Conservation (phyloP, 2,113 vertebrate species). For the Corythaeola cristata region DNA sequence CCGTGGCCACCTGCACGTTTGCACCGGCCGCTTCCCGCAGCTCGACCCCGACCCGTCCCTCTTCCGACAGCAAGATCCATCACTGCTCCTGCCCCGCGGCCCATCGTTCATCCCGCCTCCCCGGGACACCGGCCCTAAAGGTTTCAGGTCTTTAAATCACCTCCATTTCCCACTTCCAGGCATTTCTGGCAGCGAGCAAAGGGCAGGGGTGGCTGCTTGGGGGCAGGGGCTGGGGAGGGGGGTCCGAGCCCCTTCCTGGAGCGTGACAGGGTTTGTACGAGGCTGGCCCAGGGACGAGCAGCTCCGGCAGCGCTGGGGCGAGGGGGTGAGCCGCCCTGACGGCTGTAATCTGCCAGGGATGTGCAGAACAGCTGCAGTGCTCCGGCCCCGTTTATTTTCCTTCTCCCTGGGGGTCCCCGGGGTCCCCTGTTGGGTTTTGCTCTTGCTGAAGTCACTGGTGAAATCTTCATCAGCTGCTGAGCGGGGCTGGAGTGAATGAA, state of each 20-base stretch:
- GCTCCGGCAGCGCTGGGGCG: not conserved
- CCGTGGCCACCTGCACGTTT: not conserved
- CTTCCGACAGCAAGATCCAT: constrained; percentile 27
- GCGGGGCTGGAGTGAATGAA: fast-evolving
- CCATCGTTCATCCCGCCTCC: constrained; percentile 2
- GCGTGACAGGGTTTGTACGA: not conserved
- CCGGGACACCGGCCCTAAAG: not conserved
- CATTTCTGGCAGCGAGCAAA: not conserved
- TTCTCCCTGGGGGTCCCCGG: fast-evolving
- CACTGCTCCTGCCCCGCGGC: not conserved
- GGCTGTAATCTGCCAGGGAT: not conserved
- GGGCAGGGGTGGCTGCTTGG: not conserved
- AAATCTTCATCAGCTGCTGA: not conserved
- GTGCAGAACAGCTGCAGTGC: not conserved
- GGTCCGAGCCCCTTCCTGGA: not conserved
- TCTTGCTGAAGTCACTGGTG: not conserved
- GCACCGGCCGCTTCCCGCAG: not conserved
- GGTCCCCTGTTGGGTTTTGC: not conserved
- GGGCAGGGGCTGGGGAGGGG: not conserved
- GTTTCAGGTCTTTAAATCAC: not conserved
- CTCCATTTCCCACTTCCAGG: not conserved
- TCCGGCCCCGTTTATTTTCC: not conserved
- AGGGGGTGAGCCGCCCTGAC: not conserved
- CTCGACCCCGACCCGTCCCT: not conserved
- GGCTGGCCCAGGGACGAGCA: not conserved